Evolutionary conservation across 92 coral and sea anemone genomes (phyloP).

Genomic region (Ricordea florida): DNA sequence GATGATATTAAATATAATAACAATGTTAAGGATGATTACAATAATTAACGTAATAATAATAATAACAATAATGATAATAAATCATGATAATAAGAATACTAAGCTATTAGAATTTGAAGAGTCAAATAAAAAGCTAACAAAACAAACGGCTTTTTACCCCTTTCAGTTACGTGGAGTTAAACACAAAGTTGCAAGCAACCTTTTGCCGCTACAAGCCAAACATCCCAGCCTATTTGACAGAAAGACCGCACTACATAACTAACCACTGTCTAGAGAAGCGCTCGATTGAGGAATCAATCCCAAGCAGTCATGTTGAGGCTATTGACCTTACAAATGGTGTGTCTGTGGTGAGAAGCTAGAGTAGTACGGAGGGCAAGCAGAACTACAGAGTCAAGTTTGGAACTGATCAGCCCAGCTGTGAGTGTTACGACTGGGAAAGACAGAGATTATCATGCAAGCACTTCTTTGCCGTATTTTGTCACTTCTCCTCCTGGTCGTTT

Average conservation of each 20-base stretch:
- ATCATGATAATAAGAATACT: not conserved
- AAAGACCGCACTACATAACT: slow-evolving; percentile 33
- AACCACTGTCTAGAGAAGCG: slow-evolving; percentile 32
- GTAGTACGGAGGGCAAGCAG: not conserved
- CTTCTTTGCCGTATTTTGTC: slow-evolving; percentile 35
- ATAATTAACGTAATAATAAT: not conserved
- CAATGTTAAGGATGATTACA: no score
- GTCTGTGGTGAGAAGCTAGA: slow-evolving; percentile 4
- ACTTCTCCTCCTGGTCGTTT: slow-evolving; percentile 20
- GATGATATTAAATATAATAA: not conserved
- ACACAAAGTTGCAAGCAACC: slow-evolving; percentile 29
- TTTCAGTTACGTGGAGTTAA: slow-evolving; percentile 39
- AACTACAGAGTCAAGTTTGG: slow-evolving; percentile 23
- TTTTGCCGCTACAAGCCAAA: slow-evolving; percentile 15
- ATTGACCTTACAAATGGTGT: slow-evolving; percentile 7
- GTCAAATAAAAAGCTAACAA: not conserved
- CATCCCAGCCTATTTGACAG: slow-evolving; percentile 21
- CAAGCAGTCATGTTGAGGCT: not conserved
- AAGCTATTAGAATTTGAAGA: not conserved
- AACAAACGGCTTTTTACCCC: not conserved
- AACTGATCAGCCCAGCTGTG: slow-evolving; percentile 18
- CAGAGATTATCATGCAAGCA: slow-evolving; percentile 50
- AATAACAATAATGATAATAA: not conserved
- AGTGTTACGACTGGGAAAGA: slow-evolving; percentile 46
- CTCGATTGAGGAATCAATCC: slow-evolving; percentile 25